Conservation (phyloP, 2,888 invertebrate species). For the Phragmatobia fuliginosa region DNA sequence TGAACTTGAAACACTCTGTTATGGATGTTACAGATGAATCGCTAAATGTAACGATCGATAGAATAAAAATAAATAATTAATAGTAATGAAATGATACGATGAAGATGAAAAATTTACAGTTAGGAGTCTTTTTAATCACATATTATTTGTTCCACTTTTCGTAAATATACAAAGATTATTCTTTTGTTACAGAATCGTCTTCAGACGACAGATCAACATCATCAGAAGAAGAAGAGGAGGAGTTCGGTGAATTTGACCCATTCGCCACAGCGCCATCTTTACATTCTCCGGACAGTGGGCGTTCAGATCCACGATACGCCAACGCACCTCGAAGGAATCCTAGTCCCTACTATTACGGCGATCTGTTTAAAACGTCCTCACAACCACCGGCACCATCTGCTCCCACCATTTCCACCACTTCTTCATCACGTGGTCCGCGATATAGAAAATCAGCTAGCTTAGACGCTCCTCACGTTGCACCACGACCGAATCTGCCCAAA, state of each 20-base stretch:
- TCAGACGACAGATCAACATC: slow-evolving; percentile 80
- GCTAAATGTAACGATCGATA: slow-evolving; percentile 8
- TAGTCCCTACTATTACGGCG: slow-evolving; percentile 94
- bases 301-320: slow-evolving; percentile 84
- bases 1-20: neutral
- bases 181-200: slow-evolving; percentile 77
- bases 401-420: slow-evolving; percentile 77
- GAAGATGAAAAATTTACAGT: neutral
- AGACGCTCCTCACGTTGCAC: slow-evolving; percentile 90
- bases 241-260: slow-evolving; percentile 83
- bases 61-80: neutral
- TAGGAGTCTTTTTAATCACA: slow-evolving; percentile 24
- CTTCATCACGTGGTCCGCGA: slow-evolving; percentile 83
- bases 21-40: neutral
- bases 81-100: neutral
- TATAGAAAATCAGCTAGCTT: slow-evolving; percentile 91
- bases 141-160: slow-evolving; percentile 32
- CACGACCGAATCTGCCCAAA: slow-evolving; percentile 87
- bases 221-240: slow-evolving; percentile 88
- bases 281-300: slow-evolving; percentile 90
- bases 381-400: slow-evolving; percentile 81
- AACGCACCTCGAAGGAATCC: slow-evolving; percentile 89
- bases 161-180: slow-evolving; percentile 16
- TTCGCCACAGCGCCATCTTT: slow-evolving; percentile 86
- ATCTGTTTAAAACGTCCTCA: slow-evolving; percentile 87